Percentiles rank a stretch among this genome's conserved stretches.
phyloP scores from a whole-genome alignment of 2,113 vertebrate species.

The Neotoma lepida region DNA sequence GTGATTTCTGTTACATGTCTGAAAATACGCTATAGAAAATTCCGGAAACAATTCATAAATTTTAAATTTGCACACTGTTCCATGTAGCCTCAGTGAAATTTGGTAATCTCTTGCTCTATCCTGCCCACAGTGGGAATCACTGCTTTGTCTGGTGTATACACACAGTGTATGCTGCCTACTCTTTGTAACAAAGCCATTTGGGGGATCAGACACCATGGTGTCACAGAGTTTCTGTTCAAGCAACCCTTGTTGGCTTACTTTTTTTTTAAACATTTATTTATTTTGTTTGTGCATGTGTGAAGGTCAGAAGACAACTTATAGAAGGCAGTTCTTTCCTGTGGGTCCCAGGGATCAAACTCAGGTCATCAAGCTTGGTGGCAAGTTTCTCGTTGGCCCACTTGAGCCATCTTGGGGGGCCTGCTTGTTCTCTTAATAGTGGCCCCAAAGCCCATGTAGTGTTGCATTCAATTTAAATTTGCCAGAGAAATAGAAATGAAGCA shows the following conservation, averaged over 20 bases:
- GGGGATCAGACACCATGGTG: background rate
- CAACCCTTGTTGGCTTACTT: background rate
- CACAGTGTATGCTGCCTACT: background rate
- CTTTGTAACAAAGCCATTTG: too few species aligned
- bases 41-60: background rate
- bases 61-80: background rate
- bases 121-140: too few species aligned
- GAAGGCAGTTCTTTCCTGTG: background rate
- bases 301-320: background rate
- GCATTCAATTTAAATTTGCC: background rate
- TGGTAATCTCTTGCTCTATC: background rate
- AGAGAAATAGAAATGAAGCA: background rate
- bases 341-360: background rate
- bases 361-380: background rate
- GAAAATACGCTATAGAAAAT: background rate
- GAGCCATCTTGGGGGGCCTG: background rate
- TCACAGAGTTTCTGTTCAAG: background rate
- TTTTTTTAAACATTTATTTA: background rate
- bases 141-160: background rate
- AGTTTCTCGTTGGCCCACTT: background rate
- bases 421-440: background rate
- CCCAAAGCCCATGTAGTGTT: background rate
- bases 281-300: background rate
- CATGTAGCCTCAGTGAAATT: background rate
- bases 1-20: background rate